Conservation (phyloP, 2,113 vertebrate genomes). For the Clupea harengus region DNA sequence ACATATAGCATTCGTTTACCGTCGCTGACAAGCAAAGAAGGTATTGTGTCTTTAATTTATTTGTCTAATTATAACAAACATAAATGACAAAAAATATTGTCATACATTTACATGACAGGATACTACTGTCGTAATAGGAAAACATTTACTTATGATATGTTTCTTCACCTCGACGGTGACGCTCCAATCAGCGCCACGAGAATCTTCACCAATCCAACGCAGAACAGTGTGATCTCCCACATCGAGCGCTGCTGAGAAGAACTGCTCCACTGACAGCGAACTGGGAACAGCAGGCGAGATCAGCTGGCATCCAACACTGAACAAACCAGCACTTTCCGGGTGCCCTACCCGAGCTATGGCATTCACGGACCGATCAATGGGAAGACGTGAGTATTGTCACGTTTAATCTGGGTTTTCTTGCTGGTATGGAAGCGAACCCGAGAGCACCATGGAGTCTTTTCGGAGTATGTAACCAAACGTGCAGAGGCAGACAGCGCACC, state of each 20-base stretch:
- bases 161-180: conserved; percentile 41
- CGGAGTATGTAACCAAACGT: background rate
- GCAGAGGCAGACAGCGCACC: conserved; percentile 40
- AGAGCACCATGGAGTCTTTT: background rate
- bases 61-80: background rate
- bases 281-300: conserved; percentile 44
- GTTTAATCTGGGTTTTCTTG: conserved; percentile 8
- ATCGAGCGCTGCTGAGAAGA: conserved; percentile 58
- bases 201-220: conserved; percentile 56
- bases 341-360: conserved; percentile 57
- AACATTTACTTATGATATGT: background rate
- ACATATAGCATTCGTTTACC: background rate
- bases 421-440: background rate
- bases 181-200: conserved; percentile 66
- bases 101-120: background rate
- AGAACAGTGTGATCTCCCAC: conserved; percentile 54
- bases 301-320: conserved; percentile 45
- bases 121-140: background rate
- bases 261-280: conserved; percentile 43
- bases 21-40: too few species aligned
- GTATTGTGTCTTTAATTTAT: background rate
- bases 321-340: conserved; percentile 42
- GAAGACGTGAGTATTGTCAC: conserved; percentile 64
- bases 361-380: conserved; percentile 57
- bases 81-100: background rate